Base-by-base conservation (phyloP, 2,888 invertebrate species). In the Sericinus montela region DNA sequence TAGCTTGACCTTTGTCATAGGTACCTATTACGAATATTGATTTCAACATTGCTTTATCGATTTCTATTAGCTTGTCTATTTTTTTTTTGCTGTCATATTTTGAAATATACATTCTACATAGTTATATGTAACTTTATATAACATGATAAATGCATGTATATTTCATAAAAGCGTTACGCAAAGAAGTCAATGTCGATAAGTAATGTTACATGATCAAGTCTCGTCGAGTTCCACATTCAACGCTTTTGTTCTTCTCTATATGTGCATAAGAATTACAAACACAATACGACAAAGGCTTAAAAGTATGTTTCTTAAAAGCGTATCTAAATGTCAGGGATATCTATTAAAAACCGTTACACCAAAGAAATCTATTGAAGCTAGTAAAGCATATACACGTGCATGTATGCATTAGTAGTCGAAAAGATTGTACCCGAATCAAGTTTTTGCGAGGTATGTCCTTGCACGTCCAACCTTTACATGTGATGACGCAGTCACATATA, bases 271-370 rank as follows among this genome's bases (percentile, higher is more conserved):
- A 10, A 37, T 28, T 28, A 9, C 8, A 14, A 9, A 5, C 9
- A 13, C 10, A 14, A 13, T 14, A 14, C 8, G 38, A 19, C 14
- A 38, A 45, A 40, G 10, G 28, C 14, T 14, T 14, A 8, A 1
- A n/a, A n/a, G n/a, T n/a, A n/a, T 40, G 15, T 19, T 9, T 29
- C 29, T 29, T 29, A n/a, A n/a, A n/a, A 14, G 11, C 29, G 28
- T 29, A 16, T 8, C 37, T 41, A 59, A 75, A 73, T 72, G 72
- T 72, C 74, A 74, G 67, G 69, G 72, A 63, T 69, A 57, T 60
- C 52, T 62, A 58, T 63, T 58, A 58, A 57, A 58, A 42, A 37
- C 42, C 41, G 39, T 45, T 51, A 44, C 23, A 40, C 41, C 48
- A 16, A 36, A 15, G 36, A 45, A 48, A 39, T 54, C 41, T 48